Conservation (phyloP, 2,113 vertebrate species). For the Sprattus sprattus region DNA sequence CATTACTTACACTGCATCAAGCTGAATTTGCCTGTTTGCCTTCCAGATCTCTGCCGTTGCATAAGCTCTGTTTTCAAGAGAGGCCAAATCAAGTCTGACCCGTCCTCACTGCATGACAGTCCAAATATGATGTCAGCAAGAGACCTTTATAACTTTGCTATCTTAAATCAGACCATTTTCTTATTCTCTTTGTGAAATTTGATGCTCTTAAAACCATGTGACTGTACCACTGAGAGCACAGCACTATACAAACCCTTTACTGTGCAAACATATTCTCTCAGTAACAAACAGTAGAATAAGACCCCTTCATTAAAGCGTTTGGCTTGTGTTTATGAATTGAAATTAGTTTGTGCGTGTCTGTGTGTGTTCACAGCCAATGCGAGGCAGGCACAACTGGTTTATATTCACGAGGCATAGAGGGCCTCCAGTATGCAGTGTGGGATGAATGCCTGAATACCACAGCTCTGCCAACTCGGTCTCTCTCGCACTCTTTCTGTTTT, state of each 20-base stretch:
- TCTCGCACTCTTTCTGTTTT: neutral
- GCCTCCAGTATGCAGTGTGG: neutral
- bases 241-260: neutral
- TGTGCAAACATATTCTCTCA: neutral
- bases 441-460: constrained; percentile 53
- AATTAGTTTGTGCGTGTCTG: neutral
- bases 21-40: neutral
- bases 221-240: neutral
- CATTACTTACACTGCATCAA: neutral
- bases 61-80: neutral
- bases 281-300: neutral
- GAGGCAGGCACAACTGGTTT: neutral
- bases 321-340: neutral
- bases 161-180: neutral
- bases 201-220: neutral
- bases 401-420: neutral
- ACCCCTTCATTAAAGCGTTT: neutral
- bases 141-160: neutral
- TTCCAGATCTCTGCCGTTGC: neutral
- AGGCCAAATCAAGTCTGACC: neutral
- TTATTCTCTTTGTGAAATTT: neutral
- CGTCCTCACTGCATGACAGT: neutral
- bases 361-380: neutral
- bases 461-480: constrained; percentile 45
- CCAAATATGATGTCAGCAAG: neutral